Evolutionary conservation across 2,113 vertebrate genomes (phyloP).

Genomic region (Sprattus sprattus): DNA sequence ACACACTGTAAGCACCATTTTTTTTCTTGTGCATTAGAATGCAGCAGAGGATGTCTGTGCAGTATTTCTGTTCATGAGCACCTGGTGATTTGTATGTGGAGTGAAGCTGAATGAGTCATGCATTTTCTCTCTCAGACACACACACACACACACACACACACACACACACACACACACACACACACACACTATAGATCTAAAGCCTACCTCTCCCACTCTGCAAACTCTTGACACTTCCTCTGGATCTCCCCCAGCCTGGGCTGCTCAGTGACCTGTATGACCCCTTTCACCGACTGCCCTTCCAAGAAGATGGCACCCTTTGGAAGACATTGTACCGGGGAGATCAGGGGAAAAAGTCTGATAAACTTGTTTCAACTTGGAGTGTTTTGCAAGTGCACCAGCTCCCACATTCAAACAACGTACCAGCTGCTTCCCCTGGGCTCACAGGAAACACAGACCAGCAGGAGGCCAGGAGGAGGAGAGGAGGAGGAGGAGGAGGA

Average conservation of each 20-base stretch:
- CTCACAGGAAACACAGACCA: background rate
- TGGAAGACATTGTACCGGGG: background rate
- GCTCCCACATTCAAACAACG: background rate
- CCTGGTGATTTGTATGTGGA: background rate
- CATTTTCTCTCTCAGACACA: slow-evolving; percentile 9
- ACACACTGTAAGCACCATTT: too few species aligned
- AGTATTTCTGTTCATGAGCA: background rate
- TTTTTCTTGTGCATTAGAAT: background rate
- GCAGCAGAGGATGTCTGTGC: background rate
- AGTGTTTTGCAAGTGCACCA: background rate
- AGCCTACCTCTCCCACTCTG: slow-evolving; percentile 90
- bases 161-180: slow-evolving; percentile 2
- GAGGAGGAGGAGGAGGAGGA: too few species aligned
- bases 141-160: background rate
- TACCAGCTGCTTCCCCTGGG: background rate
- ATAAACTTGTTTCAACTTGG: background rate
- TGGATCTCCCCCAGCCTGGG: slow-evolving; percentile 90
- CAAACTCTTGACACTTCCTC: slow-evolving; percentile 89
- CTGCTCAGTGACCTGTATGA: slow-evolving; percentile 88
- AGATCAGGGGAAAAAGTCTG: background rate
- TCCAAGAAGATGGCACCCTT: slow-evolving; percentile 95
- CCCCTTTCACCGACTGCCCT: slow-evolving; percentile 86
- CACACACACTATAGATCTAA: slow-evolving; percentile 29
- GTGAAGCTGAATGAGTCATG: background rate
- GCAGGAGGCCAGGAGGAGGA: background rate